Evolutionary conservation across 2,113 vertebrate species (phyloP).

Genomic region (Beaufortia kweichowensis): DNA sequence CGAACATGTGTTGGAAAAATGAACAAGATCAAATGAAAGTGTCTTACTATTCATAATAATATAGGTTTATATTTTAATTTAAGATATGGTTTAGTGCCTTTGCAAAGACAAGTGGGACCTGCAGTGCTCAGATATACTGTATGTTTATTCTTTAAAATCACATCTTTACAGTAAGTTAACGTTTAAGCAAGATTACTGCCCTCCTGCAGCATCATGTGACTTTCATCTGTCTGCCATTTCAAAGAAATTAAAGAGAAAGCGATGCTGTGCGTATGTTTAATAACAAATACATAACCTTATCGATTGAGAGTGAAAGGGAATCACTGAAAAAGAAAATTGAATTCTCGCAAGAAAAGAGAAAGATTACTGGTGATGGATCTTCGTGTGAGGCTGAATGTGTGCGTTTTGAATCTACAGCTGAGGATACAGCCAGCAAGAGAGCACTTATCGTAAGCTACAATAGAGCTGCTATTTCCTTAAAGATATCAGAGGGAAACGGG

Average conservation of each 20-base stretch:
- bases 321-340: slow-evolving; percentile 54
- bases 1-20: too few species aligned
- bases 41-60: too few species aligned
- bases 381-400: slow-evolving; percentile 51
- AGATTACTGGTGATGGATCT: slow-evolving; percentile 56
- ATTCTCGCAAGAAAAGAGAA: slow-evolving; percentile 53
- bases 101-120: too few species aligned
- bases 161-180: too few species aligned
- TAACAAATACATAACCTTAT: slow-evolving; percentile 54
- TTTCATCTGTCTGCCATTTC: slow-evolving; percentile 44
- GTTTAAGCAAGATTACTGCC: too few species aligned
- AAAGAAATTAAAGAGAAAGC: slow-evolving; percentile 43
- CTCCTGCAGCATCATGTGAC: not conserved
- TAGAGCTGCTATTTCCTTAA: slow-evolving; percentile 57
- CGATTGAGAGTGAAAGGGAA: slow-evolving; percentile 47
- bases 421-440: slow-evolving; percentile 50
- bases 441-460: slow-evolving; percentile 53
- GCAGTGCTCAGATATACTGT: too few species aligned
- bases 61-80: too few species aligned
- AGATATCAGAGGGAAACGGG: slow-evolving; percentile 68
- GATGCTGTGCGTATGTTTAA: slow-evolving; percentile 42
- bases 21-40: too few species aligned
- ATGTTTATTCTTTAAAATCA: too few species aligned
- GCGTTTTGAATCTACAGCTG: slow-evolving; percentile 42
- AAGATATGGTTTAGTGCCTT: too few species aligned